Base-by-base conservation (phyloP, 2,888 invertebrate species). In the Falcaria lacertinaria region DNA sequence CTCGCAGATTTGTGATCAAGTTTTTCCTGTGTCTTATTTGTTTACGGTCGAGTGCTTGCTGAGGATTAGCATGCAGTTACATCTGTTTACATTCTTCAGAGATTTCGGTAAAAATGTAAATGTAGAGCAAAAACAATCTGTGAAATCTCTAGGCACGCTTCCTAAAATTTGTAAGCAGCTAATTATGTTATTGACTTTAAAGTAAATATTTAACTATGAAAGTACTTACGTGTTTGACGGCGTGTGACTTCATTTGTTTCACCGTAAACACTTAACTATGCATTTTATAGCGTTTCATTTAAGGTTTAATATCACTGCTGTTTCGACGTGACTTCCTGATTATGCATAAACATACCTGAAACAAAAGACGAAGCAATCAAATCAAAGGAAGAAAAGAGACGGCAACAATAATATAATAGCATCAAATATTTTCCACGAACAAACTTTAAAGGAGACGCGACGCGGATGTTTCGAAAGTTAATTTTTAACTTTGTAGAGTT, bases 401-500 rank as follows among this genome's bases (percentile, higher is more conserved):
- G 6, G 6, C 19, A 19, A 19, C 4, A 4, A 19, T 19, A 19
- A 6, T 19, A 34, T 33, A 15, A 34, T 34, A 34, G 8, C 15
- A 15, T 34, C 22, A 11, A 1, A 7, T 36, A 13, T 22, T 22
- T 34, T 8, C 28, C 33, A 8, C 40, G 60, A 64, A n/a, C 62
- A 63, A 60, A 64, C 65, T 63, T 55, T 45, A 49, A 44, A 45
- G 46, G 47, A 45, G 46, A 47, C 53, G 50, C 48, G 54, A 48
- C 58, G 53, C 51, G 57, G 56, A 63, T 69, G 75, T 76, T 72
- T 64, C 60, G 44, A 61, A 83, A 82, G 66, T 80, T 80, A 73
- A 81, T 78, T 68, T 73, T 57, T 62, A 77, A 80, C 74, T 80
- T 69, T 15, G 13, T 22, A 53, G 57, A 50, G 64, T 61, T 63